Percentiles rank a stretch among this genome's conserved stretches.
phyloP scores from a whole-genome alignment of 2,113 vertebrate species.

The Carassius gibelio region DNA sequence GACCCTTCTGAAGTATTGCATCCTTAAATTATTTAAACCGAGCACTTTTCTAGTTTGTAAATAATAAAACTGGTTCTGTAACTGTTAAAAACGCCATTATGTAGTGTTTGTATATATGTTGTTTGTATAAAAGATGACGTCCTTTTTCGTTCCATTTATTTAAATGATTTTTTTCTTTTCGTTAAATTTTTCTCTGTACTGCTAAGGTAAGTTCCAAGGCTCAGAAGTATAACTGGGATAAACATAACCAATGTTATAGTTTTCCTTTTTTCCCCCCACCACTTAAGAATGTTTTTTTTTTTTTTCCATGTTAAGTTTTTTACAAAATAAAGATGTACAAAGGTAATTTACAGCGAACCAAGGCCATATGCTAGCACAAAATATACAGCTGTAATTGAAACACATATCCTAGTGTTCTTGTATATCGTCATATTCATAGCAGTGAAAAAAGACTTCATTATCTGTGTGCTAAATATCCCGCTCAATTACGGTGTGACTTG shows the following conservation, averaged over 20 bases:
- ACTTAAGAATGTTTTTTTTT: not conserved
- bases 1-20: slow-evolving; percentile 84
- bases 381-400: slow-evolving; percentile 93
- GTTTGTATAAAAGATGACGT: slow-evolving; percentile 87
- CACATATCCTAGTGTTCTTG: slow-evolving; percentile 81
- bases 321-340: slow-evolving; percentile 99
- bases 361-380: slow-evolving; percentile 94
- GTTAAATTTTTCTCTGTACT: slow-evolving; percentile 75
- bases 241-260: slow-evolving; percentile 86
- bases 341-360: slow-evolving; percentile 99
- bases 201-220: slow-evolving; percentile 97
- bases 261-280: not conserved
- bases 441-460: slow-evolving; percentile 81
- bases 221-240: slow-evolving; percentile 96
- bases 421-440: slow-evolving; percentile 87
- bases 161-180: no score
- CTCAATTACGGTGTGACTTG: slow-evolving; percentile 67
- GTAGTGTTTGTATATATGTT: slow-evolving; percentile 66
- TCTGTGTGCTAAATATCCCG: slow-evolving; percentile 74
- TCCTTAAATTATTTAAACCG: slow-evolving; percentile 91
- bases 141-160: slow-evolving; percentile 74
- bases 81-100: slow-evolving; percentile 94
- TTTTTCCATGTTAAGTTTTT: slow-evolving; percentile 76
- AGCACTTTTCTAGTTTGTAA: slow-evolving; percentile 85
- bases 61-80: slow-evolving; percentile 85